phyloP scores from a whole-genome alignment of 2,113 vertebrate genomes.

The Leucopternis melanops region DNA sequence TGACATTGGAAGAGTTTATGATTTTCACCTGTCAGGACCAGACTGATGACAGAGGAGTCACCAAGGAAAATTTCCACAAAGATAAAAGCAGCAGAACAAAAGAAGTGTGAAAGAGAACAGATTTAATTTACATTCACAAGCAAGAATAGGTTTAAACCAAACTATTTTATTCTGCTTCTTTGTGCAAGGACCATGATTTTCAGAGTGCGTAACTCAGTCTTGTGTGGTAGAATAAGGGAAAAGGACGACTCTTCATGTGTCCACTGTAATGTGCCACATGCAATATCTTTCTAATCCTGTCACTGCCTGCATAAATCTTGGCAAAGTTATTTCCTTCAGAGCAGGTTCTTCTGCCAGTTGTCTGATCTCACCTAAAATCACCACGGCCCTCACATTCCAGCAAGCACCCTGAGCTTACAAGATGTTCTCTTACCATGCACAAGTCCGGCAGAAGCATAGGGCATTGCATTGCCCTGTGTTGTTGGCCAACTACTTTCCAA shows the following conservation, averaged over 20 bases:
- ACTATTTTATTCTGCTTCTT: not conserved
- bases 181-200: not conserved
- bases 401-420: not conserved
- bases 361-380: not conserved
- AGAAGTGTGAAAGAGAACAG: not conserved
- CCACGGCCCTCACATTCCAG: not conserved
- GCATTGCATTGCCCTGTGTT: not conserved
- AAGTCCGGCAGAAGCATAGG: not conserved
- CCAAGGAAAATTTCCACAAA: not conserved
- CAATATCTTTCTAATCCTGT: not conserved
- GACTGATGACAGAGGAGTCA: not conserved
- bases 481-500: not conserved
- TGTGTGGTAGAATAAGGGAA: not conserved
- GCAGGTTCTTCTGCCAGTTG: not conserved
- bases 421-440: not conserved
- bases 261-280: not conserved
- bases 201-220: not conserved
- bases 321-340: not conserved
- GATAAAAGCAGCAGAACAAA: not conserved
- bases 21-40: not conserved
- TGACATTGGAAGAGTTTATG: not conserved
- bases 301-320: not conserved
- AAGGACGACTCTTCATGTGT: not conserved
- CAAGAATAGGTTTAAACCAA: not conserved
- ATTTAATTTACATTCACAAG: not conserved